Evolutionary conservation across 1,140 invertebrate species (phyloP), one percentile per base, ranked within the genome.

Genomic region (Eufriesea mexicana): DNA sequence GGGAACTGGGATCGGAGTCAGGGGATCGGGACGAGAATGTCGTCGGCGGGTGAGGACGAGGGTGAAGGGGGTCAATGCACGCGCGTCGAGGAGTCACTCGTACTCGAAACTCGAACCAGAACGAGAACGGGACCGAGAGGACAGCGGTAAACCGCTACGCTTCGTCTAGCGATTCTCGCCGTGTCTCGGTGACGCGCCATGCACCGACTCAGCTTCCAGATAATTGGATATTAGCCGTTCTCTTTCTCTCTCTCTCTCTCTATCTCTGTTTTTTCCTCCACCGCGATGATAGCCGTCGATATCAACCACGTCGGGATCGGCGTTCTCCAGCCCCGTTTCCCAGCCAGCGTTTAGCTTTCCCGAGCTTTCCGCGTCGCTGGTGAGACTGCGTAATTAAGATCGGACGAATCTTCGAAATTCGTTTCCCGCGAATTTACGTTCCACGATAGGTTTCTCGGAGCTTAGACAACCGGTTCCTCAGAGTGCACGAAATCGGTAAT

Each of bases 171-270:
- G 57, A 80, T 80, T 81, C 87, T 79, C 57, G 28, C 8, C 54
- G 72, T 16, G 35, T 66, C 42, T 81, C 35, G 18, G 20, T 72
- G n/a, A 54, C 57, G 14, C n/a, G 61, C n/a, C 47, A 25, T 51
- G 28, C 74, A 25, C 28, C 55, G 51, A 66, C 49, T 81, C 79
- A 54, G 74, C 81, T 61, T 78, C 74, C 75, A 28, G 49, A 78
- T 84, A 84, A 76, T 86, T 84, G 62, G 73, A 82, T 85, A 79
- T 70, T 77, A 78, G n/a, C 62, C 16, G 42, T 35, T 12, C 76
- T 14, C 28, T 61, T 2, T 49, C 10, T 57, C 54, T 55, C 25
- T 64, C 18, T 14, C 49, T 28, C 78, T 61, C 28, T n/a, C 42
- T 66, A 12, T 1, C 49, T 57, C 49, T 1, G 8, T 66, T 42